Conservation (phyloP, 2,888 invertebrate species). For the Maniola hyperantus region DNA sequence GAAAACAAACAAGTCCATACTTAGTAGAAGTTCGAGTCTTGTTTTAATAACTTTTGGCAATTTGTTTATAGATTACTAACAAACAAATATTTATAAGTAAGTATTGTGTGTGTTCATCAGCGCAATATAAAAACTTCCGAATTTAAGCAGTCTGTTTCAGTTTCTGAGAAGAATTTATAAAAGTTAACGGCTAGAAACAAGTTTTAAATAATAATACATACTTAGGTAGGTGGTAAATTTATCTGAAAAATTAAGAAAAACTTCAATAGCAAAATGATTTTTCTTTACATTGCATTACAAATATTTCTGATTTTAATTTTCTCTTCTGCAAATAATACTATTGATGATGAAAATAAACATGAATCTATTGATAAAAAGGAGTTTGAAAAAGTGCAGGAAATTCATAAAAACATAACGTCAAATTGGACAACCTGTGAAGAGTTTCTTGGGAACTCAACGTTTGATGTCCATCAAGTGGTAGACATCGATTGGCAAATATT, state of each 20-base stretch:
- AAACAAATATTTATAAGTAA: constrained; percentile 2
- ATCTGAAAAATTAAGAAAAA: background rate
- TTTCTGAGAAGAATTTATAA: background rate
- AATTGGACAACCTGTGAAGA: constrained; percentile 62
- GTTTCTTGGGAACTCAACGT: constrained; percentile 51
- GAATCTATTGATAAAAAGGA: background rate
- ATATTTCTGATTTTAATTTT: background rate
- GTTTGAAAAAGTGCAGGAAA: constrained; percentile 6
- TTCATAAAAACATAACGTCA: constrained; percentile 19
- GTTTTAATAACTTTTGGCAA: background rate
- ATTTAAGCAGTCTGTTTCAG: background rate
- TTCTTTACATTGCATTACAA: constrained; percentile 3
- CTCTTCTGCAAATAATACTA: constrained; percentile 7
- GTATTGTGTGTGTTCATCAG: too few species aligned
- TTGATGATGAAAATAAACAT: background rate
- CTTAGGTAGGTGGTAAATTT: background rate
- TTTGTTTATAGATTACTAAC: background rate
- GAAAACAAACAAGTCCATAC: background rate
- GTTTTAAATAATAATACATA: too few species aligned
- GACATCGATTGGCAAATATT: constrained; percentile 64
- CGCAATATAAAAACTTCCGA: background rate
- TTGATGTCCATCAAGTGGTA: constrained; percentile 49
- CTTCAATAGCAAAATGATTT: constrained; percentile 6
- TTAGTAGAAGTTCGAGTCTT: background rate
- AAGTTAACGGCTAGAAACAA: background rate